Evolutionary conservation across 2,113 vertebrate species (phyloP).

Genomic region (Eulemur rufifrons): DNA sequence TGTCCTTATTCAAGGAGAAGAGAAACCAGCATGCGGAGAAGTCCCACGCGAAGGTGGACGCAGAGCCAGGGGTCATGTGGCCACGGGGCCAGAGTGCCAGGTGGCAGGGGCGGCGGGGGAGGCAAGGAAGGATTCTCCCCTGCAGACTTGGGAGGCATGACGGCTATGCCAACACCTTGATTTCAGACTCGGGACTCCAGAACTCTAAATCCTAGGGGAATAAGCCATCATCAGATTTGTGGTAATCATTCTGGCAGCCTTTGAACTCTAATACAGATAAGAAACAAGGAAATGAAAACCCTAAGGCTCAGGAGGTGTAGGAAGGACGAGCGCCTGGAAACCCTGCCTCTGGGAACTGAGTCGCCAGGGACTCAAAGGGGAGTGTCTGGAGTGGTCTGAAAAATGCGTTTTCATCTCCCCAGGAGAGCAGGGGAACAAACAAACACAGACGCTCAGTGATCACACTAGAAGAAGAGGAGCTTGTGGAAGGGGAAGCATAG

Average conservation of each 20-base stretch:
- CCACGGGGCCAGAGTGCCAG: not conserved
- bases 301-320: too few species aligned
- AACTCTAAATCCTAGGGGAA: not conserved
- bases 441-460: not conserved
- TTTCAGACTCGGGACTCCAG: not conserved
- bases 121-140: not conserved
- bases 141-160: rapidly evolving
- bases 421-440: not conserved
- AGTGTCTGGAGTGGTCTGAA: too few species aligned
- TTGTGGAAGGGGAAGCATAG: not conserved
- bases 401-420: not conserved
- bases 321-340: too few species aligned
- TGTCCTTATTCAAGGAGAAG: too few species aligned
- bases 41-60: too few species aligned
- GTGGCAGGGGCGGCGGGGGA: not conserved
- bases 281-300: not conserved
- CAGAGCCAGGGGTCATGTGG: not conserved
- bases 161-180: too few species aligned
- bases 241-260: not conserved
- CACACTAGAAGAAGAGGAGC: not conserved
- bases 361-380: not conserved
- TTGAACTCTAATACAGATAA: not conserved
- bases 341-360: not conserved
- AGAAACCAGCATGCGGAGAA: not conserved
- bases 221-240: not conserved